phyloP scores from a whole-genome alignment of 30 jellyfish, hydroid and myxozoan species.

The Aurelia coerulea region DNA sequence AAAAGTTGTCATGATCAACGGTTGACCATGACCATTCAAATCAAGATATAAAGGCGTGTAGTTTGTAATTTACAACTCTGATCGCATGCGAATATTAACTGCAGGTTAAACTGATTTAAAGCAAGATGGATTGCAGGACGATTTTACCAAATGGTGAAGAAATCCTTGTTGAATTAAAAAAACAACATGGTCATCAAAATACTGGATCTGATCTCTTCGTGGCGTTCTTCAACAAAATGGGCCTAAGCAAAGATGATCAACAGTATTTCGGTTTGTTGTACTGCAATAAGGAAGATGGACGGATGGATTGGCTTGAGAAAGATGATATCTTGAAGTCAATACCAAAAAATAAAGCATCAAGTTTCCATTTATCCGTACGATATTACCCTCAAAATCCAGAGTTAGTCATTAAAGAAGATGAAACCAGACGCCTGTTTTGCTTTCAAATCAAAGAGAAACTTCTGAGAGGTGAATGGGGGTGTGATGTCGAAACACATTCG shows the following conservation, averaged over 20 bases:
- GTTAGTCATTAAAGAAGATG: constrained; percentile 41
- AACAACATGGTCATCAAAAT: background rate
- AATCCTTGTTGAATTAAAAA: constrained; percentile 23
- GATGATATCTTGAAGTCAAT: constrained; percentile 29
- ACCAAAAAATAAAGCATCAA: constrained; percentile 26
- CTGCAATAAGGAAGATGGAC: constrained; percentile 78
- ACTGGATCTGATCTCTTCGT: constrained; percentile 40
- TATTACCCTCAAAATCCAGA: constrained; percentile 81
- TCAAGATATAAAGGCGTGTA: no score
- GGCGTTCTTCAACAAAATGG: constrained; percentile 38
- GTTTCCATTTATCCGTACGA: constrained; percentile 54
- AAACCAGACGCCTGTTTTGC: constrained; percentile 53
- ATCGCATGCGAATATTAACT: no score
- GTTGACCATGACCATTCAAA: no score
- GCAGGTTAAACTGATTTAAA: no score
- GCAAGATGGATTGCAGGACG: constrained; percentile 24
- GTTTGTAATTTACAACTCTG: no score
- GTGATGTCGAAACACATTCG: constrained; percentile 77
- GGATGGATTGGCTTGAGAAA: constrained; percentile 78
- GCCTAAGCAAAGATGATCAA: constrained; percentile 58
- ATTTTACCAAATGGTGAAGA: constrained; percentile 51
- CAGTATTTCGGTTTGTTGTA: constrained; percentile 73
- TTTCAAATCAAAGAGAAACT: constrained; percentile 65
- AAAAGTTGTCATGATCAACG: no score
- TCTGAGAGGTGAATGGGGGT: constrained; percentile 67